Conservation (phyloP, 37 sponge, comb jelly and placozoan genomes). For the Oopsacas minuta region DNA sequence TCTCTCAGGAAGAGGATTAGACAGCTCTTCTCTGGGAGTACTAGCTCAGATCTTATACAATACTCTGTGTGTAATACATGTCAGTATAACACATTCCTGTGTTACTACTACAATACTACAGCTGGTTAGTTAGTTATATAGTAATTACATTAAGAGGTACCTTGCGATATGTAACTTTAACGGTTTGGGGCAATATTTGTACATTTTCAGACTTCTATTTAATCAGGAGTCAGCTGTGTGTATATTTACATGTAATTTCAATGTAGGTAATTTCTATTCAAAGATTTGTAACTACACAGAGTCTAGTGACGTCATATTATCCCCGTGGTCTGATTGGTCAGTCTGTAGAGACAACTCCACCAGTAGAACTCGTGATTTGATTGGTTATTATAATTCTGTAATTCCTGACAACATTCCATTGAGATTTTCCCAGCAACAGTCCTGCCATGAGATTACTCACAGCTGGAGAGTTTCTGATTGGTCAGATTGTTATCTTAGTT, state of each 20-base stretch:
- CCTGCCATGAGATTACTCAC: background rate
- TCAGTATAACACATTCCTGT: background rate
- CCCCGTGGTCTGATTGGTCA: background rate
- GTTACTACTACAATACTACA: background rate
- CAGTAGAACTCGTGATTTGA: background rate
- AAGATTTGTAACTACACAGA: background rate
- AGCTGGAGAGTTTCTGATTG: background rate
- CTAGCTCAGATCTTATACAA: background rate
- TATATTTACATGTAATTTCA: too few species aligned
- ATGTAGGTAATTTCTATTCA: background rate
- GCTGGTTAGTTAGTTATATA: background rate
- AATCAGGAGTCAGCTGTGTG: too few species aligned
- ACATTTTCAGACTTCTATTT: too few species aligned
- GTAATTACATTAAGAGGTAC: too few species aligned
- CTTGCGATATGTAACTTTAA: too few species aligned
- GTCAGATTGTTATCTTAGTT: background rate
- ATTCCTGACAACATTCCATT: background rate
- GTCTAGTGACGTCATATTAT: background rate
- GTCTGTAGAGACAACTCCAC: background rate
- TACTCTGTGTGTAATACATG: background rate
- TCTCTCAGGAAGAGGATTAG: background rate
- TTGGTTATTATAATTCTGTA: background rate
- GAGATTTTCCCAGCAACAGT: background rate
- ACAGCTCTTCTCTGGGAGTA: background rate
- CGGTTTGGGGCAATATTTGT: too few species aligned